phyloP scores from a whole-genome alignment of 2,797 vertebrate species.

The Choloepus didactylus region DNA sequence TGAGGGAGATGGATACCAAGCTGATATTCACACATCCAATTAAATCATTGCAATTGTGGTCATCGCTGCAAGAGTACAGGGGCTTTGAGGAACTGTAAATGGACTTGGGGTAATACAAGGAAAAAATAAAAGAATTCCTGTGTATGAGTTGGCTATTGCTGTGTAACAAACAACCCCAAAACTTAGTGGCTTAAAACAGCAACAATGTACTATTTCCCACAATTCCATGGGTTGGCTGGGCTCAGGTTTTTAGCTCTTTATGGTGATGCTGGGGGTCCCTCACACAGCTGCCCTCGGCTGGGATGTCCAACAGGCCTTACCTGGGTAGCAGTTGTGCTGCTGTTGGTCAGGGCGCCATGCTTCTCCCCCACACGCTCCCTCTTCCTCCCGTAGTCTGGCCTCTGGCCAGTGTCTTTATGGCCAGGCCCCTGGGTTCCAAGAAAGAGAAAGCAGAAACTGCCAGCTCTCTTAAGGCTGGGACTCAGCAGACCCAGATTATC shows the following conservation, averaged over 20 bases:
- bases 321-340: not conserved
- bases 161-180: not conserved
- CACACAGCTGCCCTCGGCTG: fast-evolving
- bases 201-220: not conserved
- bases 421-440: not conserved
- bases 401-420: not conserved
- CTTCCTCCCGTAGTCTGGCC: not conserved
- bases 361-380: not conserved
- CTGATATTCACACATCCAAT: not conserved
- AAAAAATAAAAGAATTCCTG: not conserved
- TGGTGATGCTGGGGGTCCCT: not conserved
- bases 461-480: not conserved
- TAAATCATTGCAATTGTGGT: not conserved
- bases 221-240: not conserved
- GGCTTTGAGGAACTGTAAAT: not conserved
- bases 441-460: not conserved
- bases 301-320: too few relatives aligned
- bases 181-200: not conserved
- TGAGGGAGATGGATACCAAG: not conserved
- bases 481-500: not conserved
- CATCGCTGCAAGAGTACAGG: not conserved
- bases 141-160: not conserved
- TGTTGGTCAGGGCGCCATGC: not conserved
- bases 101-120: not conserved
- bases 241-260: not conserved